A percentile compares a stretch with the other conserved stretches of the same genome.
Conservation (phyloP, 2,113 vertebrate species). For the Myotis davidii region DNA sequence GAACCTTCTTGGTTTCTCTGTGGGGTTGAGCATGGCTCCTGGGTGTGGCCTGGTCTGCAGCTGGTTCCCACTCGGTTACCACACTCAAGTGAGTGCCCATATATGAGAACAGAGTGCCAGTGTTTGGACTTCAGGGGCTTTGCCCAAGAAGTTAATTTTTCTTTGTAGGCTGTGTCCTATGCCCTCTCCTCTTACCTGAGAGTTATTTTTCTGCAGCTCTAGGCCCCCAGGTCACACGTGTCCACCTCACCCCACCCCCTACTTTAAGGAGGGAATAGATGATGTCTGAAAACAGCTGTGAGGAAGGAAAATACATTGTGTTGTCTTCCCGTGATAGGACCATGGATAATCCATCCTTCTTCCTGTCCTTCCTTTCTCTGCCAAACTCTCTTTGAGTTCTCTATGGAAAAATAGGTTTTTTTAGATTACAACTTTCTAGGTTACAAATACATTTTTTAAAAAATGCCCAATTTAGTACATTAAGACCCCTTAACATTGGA, state of each 20-base stretch:
- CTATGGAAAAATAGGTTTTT: neutral
- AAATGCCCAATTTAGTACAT: neutral
- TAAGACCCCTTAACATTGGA: neutral
- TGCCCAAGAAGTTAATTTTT: neutral
- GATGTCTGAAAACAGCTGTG: neutral
- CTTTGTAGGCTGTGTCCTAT: neutral
- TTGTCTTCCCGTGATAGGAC: neutral
- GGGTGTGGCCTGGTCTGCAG: neutral
- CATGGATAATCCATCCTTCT: neutral
- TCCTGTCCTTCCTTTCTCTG: neutral
- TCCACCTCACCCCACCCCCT: no score
- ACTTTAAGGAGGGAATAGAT: neutral
- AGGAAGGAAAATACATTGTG: no score
- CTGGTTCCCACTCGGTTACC: neutral
- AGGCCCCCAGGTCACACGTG: fast-evolving
- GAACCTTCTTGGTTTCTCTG: neutral
- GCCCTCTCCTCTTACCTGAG: neutral
- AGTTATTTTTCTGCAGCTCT: neutral
- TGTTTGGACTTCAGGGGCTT: neutral
- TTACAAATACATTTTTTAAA: neutral
- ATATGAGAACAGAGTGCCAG: neutral
- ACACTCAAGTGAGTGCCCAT: neutral
- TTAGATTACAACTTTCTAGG: neutral
- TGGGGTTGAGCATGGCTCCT: neutral
- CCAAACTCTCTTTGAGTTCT: neutral